phyloP scores from a whole-genome alignment of 2,113 vertebrate genomes.

The Elachura formosa region DNA sequence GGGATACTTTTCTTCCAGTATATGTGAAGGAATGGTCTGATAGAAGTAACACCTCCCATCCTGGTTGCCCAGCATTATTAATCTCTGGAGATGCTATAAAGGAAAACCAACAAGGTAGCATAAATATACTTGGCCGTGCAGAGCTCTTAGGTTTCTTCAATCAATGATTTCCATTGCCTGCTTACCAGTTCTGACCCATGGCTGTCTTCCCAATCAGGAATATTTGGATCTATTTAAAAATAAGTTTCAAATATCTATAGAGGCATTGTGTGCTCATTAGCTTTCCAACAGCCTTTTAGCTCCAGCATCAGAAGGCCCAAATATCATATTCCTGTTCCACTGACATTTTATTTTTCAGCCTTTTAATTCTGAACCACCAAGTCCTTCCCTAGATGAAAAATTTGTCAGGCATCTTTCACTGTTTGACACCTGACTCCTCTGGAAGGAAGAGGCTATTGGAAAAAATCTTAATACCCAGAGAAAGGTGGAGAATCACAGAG shows the following conservation, averaged over 20 bases:
- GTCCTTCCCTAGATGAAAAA: neutral
- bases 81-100: neutral
- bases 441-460: neutral
- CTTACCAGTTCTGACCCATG: neutral
- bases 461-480: neutral
- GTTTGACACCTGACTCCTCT: neutral
- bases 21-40: neutral
- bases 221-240: neutral
- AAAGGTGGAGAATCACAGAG: neutral
- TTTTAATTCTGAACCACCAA: neutral
- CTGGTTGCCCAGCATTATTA: neutral
- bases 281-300: neutral
- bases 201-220: neutral
- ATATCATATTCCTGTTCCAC: neutral
- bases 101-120: neutral
- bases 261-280: neutral
- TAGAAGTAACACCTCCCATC: neutral
- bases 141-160: neutral
- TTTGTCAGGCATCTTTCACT: neutral
- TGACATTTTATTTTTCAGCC: neutral
- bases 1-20: neutral
- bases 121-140: neutral
- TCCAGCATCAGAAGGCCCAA: neutral
- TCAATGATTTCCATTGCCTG: neutral
- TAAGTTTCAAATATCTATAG: neutral